A percentile compares a stretch with the other conserved stretches of the same genome.
Conservation (phyloP, 2,797 vertebrate genomes). For the Chromis chromis region DNA sequence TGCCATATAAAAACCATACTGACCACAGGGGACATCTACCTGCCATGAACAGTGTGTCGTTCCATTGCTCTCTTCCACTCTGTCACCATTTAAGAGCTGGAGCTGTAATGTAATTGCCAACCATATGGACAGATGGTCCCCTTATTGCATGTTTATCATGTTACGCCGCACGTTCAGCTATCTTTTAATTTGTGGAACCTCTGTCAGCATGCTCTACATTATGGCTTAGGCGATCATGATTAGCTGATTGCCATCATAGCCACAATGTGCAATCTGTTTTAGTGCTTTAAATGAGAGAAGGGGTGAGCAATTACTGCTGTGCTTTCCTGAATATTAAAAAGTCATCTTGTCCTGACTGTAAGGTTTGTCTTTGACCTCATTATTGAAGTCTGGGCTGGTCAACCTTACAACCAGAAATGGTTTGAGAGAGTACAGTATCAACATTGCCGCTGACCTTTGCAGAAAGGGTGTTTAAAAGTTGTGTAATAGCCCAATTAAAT, state of each 20-base stretch:
- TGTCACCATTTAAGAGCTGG: conserved; percentile 40
- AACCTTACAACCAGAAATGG: background rate
- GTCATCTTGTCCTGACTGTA: background rate
- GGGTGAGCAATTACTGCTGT: background rate
- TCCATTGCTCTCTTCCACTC: conserved; percentile 32
- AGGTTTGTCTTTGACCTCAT: background rate
- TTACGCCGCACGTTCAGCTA: conserved; percentile 54
- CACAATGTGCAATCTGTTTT: conserved; percentile 17
- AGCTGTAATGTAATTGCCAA: conserved; percentile 60
- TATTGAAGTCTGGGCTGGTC: background rate
- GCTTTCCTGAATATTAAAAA: conserved; percentile 8
- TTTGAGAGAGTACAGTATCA: background rate
- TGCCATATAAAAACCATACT: conserved; percentile 23
- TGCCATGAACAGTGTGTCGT: conserved; percentile 34
- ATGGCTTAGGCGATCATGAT: conserved; percentile 47
- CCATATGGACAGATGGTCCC: conserved; percentile 67
- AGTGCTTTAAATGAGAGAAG: conserved; percentile 18
- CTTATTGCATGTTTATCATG: conserved; percentile 68
- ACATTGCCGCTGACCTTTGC: background rate
- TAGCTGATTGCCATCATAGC: conserved; percentile 40
- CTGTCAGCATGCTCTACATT: conserved; percentile 27
- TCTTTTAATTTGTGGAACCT: conserved; percentile 57
- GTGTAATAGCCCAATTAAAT: background rate
- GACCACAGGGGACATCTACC: conserved; percentile 33
- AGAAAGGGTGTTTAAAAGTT: background rate